A percentile compares a stretch with the other conserved stretches of the same genome.
phyloP scores from a whole-genome alignment of 2,888 invertebrate species.

The Metalampra italica region DNA sequence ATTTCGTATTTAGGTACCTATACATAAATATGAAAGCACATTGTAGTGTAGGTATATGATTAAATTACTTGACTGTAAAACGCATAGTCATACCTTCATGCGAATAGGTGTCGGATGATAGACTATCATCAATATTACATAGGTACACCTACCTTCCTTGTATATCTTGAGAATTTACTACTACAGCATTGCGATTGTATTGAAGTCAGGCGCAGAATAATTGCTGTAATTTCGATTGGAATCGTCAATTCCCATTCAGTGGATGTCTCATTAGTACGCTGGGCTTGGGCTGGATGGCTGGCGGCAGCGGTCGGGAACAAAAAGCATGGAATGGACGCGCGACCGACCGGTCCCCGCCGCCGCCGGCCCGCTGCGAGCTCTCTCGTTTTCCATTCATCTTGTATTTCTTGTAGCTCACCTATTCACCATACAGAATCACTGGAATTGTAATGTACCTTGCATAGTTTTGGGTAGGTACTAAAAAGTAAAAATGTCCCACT shows the following conservation, averaged over 20 bases:
- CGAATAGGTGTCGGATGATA: too few species aligned
- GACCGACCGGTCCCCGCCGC: conserved; percentile 46
- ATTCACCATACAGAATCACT: conserved; percentile 4
- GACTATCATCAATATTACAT: too few species aligned
- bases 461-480: too few species aligned
- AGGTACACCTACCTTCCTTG: too few species aligned
- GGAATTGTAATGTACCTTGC: neutral
- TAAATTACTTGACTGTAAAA: too few species aligned
- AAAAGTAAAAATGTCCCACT: too few species aligned
- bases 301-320: conserved; percentile 36
- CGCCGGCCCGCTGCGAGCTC: conserved; percentile 10
- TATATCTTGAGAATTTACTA: too few species aligned
- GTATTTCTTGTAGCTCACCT: neutral
- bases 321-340: conserved; percentile 38
- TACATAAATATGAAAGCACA: too few species aligned
- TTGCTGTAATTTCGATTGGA: conserved; percentile 17
- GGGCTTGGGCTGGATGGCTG: conserved; percentile 19
- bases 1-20: too few species aligned
- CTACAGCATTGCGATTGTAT: neutral
- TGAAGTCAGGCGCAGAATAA: conserved; percentile 8
- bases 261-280: conserved; percentile 27
- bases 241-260: conserved; percentile 31
- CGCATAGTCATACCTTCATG: too few species aligned
- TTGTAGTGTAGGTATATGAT: too few species aligned
- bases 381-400: conserved; percentile 40